Base-by-base conservation (phyloP, 2,888 invertebrate genomes). In the Andrena bicolor region DNA sequence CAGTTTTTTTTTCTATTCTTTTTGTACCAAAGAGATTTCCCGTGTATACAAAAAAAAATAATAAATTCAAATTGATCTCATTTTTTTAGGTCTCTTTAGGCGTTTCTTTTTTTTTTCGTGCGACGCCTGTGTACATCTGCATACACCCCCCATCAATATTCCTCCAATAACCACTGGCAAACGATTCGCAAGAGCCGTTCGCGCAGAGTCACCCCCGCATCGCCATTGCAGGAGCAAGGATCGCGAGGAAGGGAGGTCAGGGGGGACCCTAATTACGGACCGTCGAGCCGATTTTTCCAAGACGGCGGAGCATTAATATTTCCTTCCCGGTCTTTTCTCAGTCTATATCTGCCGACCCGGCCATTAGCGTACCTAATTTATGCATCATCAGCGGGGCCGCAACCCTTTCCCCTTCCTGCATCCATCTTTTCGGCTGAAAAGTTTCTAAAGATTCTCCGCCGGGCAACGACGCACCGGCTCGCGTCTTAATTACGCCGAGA, bases 331-430 rank as follows among this genome's bases (percentile, higher is more conserved):
- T 86, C 88, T 90, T 90, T 89, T 87, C 84, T 80, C 74, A 79
- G 83, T 80, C 81, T 69, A 75, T 85, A 88, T 88, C 86, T 88
- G 76, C 61, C 88, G 77, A 79, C 92, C 82, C 88, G 79, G 79
- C 92, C 93, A 93, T 93, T 93, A 93, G 92, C 90, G 89, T 80
- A 87, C 85, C 90, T 93, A 92, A 93, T 93, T 93, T 93, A 93
- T 93, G 92, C 93, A 93, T 92, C 89, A 92, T 92, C 92, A 91
- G 88, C 87, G 80, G 75, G 69, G 77, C 71, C 81, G 83, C 83
- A 93, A 92, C 92, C 93, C 92, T 91, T 87, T 91, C 87, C 85
- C 88, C 89, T 90, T 91, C 91, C 92, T 92, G 90, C 90, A 92
- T 93, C 90, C 91, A 90, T 91, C 90, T 91, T 89, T 88, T 86